These are phyloP conservation scores for Branchipolynoe longqiensis DNA, from an alignment of 2,888 invertebrate genomes.

Conservation along the genomic window DNA sequence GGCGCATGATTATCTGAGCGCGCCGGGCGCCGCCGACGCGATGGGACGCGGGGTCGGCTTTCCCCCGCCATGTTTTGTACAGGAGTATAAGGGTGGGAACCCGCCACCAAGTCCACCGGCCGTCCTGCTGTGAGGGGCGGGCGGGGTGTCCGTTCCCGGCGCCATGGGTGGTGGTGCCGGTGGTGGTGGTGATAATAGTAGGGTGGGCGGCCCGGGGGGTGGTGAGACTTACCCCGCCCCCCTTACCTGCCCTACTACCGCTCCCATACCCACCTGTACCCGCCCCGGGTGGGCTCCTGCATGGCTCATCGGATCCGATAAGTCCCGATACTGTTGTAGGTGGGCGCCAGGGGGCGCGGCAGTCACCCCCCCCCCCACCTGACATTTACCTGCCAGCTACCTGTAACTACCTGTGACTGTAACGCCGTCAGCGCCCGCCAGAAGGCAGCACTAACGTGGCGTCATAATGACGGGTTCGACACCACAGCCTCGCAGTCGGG, in stretches of 20 bases:
- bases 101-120: not conserved
- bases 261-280: not conserved
- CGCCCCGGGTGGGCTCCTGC: not conserved
- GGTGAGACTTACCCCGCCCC: not conserved
- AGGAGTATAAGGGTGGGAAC: not conserved
- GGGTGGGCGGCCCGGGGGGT: not conserved
- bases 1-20: constrained; percentile 43
- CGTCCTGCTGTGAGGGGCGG: too few relatives aligned
- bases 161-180: not conserved
- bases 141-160: not conserved
- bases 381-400: constrained; percentile 47
- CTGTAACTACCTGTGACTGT: constrained; percentile 42
- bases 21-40: not conserved
- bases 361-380: constrained; percentile 1
- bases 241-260: not conserved
- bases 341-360: constrained; percentile 14
- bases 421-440: not conserved
- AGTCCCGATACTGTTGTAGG: constrained; percentile 44
- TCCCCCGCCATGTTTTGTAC: not conserved
- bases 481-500: not conserved
- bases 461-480: not conserved
- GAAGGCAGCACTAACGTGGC: constrained; percentile 14
- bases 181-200: not conserved
- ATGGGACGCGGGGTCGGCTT: constrained; percentile 20
- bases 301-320: constrained; percentile 30